Evolutionary conservation across 2,113 vertebrate genomes (phyloP), one percentile per base, ranked within the genome.

Genomic region (Osmerus eperlanus): DNA sequence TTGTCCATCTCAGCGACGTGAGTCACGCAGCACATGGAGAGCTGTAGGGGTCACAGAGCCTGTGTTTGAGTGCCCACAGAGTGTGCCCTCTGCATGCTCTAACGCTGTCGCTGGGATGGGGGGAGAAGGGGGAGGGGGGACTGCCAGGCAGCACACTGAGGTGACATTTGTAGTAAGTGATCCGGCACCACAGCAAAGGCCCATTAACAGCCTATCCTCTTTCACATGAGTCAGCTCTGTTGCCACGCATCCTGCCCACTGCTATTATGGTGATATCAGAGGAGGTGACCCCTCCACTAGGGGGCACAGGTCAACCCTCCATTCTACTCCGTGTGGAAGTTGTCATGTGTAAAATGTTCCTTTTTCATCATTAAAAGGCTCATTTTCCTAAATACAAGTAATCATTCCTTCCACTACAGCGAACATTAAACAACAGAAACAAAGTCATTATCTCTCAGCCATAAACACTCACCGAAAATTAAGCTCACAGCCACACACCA

Each of bases 91-190:
- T 23, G 68, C 53, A 11, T 67, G 61, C 60, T 61, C 60, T 71
- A 47, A 41, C 79, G 81, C 53, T 65, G 62, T 58, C 15, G 11
- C 60, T 71, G 68, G 41, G 73, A 47, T 56, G 51, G 70, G 62
- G 61, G 13, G 36, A 65, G 77, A 25, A 25, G 51, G 70, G 62
- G 61, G 13, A 25, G 67, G 77, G 21, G 41, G 77, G 25, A 29
- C 21, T 79, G 86, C 73, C 80, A 71, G 76, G 70, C 72, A 73
- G 81, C 68, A 61, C 72, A 70, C 70, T 14, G 74, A 68, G 78
- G 76, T 92, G 88, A 91, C 88, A 88, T 90, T 87, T 83, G 76
- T 78, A 84, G 84, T 72, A 80, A 89, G 80, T 84, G 83, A 87
- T 82, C 82, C 67, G 23, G 23, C 71, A 74, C 71, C 89, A 81